Evolutionary conservation across 2,113 vertebrate species (phyloP), one percentile per base, ranked within the genome.

Genomic region (Phycodurus eques): DNA sequence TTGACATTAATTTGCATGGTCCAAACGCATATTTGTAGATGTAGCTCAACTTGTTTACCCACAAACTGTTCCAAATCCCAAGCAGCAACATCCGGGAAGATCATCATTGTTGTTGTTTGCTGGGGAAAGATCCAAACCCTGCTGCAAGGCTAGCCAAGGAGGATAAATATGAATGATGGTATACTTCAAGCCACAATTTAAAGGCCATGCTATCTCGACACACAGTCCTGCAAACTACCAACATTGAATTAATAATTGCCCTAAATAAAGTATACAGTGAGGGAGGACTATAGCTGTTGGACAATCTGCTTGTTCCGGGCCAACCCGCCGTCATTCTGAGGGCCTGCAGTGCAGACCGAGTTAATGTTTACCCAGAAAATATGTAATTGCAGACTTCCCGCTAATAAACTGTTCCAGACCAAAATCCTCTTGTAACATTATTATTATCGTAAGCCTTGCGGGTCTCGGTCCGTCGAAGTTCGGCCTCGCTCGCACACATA

Each of bases 331-430:
- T 66, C 82, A 67, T 74, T 75, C 79, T 75, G 54, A 65, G 92
- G 90, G 89, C 91, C 91, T 85, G 84, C 69, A 62, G 88, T 93
- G 90, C 89, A 85, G 85, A 88, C 90, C 91, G 89, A 92, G 95
- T 95, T 96, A 94, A 94, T 94, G 93, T 95, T 96, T 95, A 93
- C 93, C 92, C 92, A 94, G 93, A 95, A 86, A 94, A 93, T 93
- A 93, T 94, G 94, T 94, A 94, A 95, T 95, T 94, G 93, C 71
- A 73, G 93, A 94, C 93, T 94, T 96, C 94, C 94, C 93, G 92
- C 90, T 93, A 93, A 92, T 94, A 94, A 95, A 94, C 91, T 83
- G 88, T 92, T 93, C 91, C 94, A 93, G 90, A 91, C 93, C 93
- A 91, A 92, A 92, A 86, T 92, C 86, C 83, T 85, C 73, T 75